Percentiles rank a stretch among this genome's conserved stretches.
phyloP scores from a whole-genome alignment of 2,888 invertebrate species.

The Synergus itoensis region DNA sequence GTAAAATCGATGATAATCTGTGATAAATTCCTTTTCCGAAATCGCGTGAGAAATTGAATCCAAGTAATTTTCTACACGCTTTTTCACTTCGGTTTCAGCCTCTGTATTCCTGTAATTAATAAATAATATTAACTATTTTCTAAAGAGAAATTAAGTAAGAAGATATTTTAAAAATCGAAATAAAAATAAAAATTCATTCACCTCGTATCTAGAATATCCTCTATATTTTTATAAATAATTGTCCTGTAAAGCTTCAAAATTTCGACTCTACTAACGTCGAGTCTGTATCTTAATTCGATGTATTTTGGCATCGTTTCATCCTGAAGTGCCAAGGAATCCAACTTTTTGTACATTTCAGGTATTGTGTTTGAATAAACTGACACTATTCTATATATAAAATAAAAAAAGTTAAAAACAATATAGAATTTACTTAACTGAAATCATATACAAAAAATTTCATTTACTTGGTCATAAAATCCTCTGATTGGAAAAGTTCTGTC shows the following conservation, averaged over 20 bases:
- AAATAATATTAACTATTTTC: slow-evolving; percentile 17
- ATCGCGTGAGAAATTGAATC: slow-evolving; percentile 79
- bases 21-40: slow-evolving; percentile 81
- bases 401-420: not conserved
- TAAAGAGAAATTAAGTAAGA: not conserved
- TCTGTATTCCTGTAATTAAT: slow-evolving; percentile 58
- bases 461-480: slow-evolving; percentile 80
- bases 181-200: slow-evolving; percentile 60
- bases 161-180: not conserved
- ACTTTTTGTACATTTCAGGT: slow-evolving; percentile 84
- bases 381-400: slow-evolving; percentile 82
- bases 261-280: slow-evolving; percentile 80
- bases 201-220: slow-evolving; percentile 67
- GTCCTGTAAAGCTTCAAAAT: slow-evolving; percentile 77
- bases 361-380: slow-evolving; percentile 88
- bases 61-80: slow-evolving; percentile 76
- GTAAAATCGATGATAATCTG: slow-evolving; percentile 85
- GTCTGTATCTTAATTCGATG: slow-evolving; percentile 77
- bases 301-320: slow-evolving; percentile 76
- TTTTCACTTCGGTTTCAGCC: slow-evolving; percentile 65
- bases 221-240: slow-evolving; percentile 75
- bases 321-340: slow-evolving; percentile 77
- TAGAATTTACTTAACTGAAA: not conserved
- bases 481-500: slow-evolving; percentile 79
- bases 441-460: slow-evolving; percentile 38